phyloP scores from a whole-genome alignment of 2,888 invertebrate genomes.

The Slavum lentiscoides region DNA sequence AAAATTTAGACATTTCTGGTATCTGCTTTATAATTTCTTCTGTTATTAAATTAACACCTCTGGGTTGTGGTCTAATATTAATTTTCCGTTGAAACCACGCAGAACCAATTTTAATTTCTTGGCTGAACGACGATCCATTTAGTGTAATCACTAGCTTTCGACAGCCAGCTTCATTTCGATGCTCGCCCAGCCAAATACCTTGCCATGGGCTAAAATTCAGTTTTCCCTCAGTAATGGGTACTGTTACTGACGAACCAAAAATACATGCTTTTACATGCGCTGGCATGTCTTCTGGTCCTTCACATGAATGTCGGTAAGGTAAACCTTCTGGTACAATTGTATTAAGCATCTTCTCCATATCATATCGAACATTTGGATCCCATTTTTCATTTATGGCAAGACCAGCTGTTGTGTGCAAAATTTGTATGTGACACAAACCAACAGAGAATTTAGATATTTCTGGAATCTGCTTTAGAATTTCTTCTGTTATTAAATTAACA shows the following conservation, averaged over 20 bases:
- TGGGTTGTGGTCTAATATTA: no score
- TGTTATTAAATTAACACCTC: no score
- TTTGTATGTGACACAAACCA: neutral
- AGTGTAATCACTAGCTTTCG: conserved; percentile 86
- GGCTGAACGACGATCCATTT: conserved; percentile 68
- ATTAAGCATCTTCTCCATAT: conserved; percentile 99
- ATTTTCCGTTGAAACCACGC: no score
- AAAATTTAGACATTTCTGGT: no score
- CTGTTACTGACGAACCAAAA: conserved; percentile 90
- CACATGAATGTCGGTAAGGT: conserved; percentile 94
- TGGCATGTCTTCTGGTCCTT: conserved; percentile 99
- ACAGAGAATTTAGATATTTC: conserved; percentile 74
- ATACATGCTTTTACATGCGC: conserved; percentile 97
- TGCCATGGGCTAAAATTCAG: conserved; percentile 96
- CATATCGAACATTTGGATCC: conserved; percentile 89
- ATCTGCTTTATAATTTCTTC: no score
- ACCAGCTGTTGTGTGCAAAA: conserved; percentile 88
- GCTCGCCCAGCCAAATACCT: conserved; percentile 97
- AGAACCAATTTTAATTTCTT: no score
- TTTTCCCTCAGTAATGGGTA: conserved; percentile 95
- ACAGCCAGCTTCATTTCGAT: conserved; percentile 93
- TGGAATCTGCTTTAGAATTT: conserved; percentile 91
- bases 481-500: conserved; percentile 95
- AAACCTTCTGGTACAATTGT: conserved; percentile 96
- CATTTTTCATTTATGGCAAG: conserved; percentile 96